Base-by-base conservation (phyloP, 1,140 invertebrate genomes). In the Microplitis mediator region DNA sequence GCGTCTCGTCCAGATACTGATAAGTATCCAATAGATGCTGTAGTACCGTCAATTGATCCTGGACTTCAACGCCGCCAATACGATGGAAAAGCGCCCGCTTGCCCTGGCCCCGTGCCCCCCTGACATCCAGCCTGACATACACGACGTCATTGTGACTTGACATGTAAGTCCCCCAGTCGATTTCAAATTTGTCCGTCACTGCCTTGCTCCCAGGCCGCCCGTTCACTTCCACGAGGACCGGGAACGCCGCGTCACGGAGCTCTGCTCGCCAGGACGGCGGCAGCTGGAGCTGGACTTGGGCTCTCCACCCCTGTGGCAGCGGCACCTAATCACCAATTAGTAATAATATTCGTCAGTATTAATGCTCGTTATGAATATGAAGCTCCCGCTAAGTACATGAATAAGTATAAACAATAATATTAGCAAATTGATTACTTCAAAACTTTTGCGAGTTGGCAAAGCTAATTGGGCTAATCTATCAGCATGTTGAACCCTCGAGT, bases 111-210 rank as follows among this genome's bases (percentile, higher is more conserved):
- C 92, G 89, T 14, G 95, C 92, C 2, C 97, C 97, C 56, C 95
- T 88, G 0, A 95, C 95, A 87, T 98, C 97, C 77, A 97, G 87
- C 76, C 93, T 92, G 16, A 95, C 91, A 85, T 96, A 95, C 32
- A 98, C 95, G 67, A 97, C 93, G 85, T 96, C 95, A 79, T 95
- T 95, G 71, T 94, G 91, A 72, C 95, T 96, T 54, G 95, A 94
- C 91, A 98, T 93, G 84, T 97, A 98, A 2, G 94, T 95, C 11
- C 94, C 94, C 95, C 96, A 98, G 81, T 95, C 93, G 73, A 98
- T 90, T 50, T 89, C 83, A 86, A 95, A 97, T 81, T 93, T 91
- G 72, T 96, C 94, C 0, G 93, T 95, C 36, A 97, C 95, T 39
- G 93, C 91, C 80, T 95, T 94, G 72, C 93, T 94, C 13, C 95